phyloP scores from a whole-genome alignment of 2,888 invertebrate genomes.

The Pheosia tremula region DNA sequence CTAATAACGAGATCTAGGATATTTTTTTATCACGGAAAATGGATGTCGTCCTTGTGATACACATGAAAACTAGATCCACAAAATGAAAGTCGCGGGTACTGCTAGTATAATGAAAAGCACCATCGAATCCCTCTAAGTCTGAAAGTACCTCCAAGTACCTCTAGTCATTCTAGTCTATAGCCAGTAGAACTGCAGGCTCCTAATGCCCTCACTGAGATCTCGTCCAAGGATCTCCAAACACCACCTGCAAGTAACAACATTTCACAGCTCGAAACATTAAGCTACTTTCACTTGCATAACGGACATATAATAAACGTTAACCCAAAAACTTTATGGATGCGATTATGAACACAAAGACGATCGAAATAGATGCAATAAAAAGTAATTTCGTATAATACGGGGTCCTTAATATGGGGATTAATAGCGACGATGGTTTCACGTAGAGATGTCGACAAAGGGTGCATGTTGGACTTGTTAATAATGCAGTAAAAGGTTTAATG shows the following conservation, averaged over 20 bases:
- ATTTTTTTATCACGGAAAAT: too few relatives aligned
- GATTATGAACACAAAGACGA: slow-evolving; percentile 26
- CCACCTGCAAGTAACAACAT: not conserved
- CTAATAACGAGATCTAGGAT: too few relatives aligned
- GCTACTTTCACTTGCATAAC: slow-evolving; percentile 10
- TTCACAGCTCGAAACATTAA: not conserved
- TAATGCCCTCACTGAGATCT: too few relatives aligned
- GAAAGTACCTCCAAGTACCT: too few relatives aligned
- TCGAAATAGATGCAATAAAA: slow-evolving; percentile 22
- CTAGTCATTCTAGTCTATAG: too few relatives aligned
- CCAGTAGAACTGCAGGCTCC: too few relatives aligned
- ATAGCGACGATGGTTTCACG: slow-evolving; percentile 12
- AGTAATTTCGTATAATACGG: slow-evolving; percentile 22
- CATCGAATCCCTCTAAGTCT: too few relatives aligned
- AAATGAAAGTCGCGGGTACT: too few relatives aligned
- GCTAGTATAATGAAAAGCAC: too few relatives aligned
- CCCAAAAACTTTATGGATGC: slow-evolving; percentile 17
- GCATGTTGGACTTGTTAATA: slow-evolving; percentile 3
- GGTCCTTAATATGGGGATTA: slow-evolving; percentile 10
- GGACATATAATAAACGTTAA: slow-evolving; percentile 21
- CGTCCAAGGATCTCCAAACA: too few relatives aligned
- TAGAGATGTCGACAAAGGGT: slow-evolving; percentile 13
- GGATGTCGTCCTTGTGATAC: too few relatives aligned
- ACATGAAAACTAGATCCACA: too few relatives aligned
- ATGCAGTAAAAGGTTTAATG: not conserved